Conservation (phyloP, 2,888 invertebrate species). For the Corythucha ciliata region DNA sequence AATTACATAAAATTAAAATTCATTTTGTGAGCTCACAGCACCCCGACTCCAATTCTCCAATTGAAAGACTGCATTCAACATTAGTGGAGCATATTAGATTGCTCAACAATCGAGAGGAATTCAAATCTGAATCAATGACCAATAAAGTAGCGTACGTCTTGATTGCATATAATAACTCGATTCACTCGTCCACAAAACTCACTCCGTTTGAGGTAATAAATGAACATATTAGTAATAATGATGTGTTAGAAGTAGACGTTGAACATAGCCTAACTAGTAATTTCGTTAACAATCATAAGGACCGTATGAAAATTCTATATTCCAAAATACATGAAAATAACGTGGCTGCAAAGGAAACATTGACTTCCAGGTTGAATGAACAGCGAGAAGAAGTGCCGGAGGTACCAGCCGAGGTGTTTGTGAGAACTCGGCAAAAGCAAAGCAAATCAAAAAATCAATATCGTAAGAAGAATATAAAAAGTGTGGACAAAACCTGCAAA, state of each 20-base stretch:
- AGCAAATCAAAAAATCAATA: too few relatives aligned
- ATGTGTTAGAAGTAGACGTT: neutral
- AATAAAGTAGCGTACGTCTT: neutral
- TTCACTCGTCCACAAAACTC: neutral
- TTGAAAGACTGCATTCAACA: conserved; percentile 2
- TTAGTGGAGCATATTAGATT: neutral
- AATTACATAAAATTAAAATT: neutral
- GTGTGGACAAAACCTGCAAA: too few relatives aligned
- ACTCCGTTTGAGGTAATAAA: neutral
- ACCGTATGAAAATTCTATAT: too few relatives aligned
- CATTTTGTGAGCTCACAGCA: neutral
- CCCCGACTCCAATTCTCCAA: neutral
- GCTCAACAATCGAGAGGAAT: neutral
- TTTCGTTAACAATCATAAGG: too few relatives aligned
- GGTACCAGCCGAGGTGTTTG: too few relatives aligned
- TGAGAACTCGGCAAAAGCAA: too few relatives aligned
- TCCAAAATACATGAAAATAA: too few relatives aligned
- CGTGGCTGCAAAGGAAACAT: too few relatives aligned
- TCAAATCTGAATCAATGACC: neutral
- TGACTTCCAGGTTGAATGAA: too few relatives aligned
- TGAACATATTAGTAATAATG: neutral
- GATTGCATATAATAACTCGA: neutral
- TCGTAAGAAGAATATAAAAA: too few relatives aligned
- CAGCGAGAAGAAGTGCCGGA: too few relatives aligned
- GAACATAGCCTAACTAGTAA: too few relatives aligned